These are phyloP conservation scores for Ptilonorhynchus violaceus DNA, from an alignment of 2,113 vertebrate species.

Conservation along the genomic window DNA sequence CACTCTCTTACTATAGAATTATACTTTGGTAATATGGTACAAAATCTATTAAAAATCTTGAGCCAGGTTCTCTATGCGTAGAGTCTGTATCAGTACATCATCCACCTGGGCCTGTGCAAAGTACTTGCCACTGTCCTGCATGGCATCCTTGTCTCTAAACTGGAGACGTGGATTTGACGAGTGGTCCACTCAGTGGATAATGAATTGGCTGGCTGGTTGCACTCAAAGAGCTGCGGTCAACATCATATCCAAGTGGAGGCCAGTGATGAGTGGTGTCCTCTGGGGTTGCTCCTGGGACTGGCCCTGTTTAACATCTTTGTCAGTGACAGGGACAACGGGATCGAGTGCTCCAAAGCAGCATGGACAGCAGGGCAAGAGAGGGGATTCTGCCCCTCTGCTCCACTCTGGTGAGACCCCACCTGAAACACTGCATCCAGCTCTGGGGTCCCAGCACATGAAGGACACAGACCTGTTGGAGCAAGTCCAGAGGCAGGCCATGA, in stretches of 20 bases:
- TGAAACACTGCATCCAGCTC: not conserved
- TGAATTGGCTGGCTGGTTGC: not conserved
- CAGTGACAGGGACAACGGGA: not conserved
- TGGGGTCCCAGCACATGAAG: not conserved
- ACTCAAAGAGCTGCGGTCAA: not conserved
- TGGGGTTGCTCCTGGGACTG: fast-evolving
- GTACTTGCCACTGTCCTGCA: not conserved
- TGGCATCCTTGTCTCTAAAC: not conserved
- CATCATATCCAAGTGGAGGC: not conserved
- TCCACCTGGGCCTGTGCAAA: not conserved
- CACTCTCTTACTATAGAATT: not conserved
- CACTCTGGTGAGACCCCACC: not conserved
- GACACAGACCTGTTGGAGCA: not conserved
- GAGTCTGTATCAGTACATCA: not conserved
- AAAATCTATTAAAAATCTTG: not conserved
- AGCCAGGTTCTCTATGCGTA: not conserved
- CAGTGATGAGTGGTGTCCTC: not conserved
- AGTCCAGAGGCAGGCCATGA: not conserved
- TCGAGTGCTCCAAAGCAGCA: fast-evolving
- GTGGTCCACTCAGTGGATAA: not conserved
- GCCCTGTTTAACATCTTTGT: not conserved
- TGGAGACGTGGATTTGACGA: not conserved
- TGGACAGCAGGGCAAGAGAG: not conserved
- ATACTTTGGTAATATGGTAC: not conserved
- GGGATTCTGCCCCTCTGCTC: not conserved